Conservation (phyloP, 2,113 vertebrate genomes). For the Nothoprocta pentlandii region DNA sequence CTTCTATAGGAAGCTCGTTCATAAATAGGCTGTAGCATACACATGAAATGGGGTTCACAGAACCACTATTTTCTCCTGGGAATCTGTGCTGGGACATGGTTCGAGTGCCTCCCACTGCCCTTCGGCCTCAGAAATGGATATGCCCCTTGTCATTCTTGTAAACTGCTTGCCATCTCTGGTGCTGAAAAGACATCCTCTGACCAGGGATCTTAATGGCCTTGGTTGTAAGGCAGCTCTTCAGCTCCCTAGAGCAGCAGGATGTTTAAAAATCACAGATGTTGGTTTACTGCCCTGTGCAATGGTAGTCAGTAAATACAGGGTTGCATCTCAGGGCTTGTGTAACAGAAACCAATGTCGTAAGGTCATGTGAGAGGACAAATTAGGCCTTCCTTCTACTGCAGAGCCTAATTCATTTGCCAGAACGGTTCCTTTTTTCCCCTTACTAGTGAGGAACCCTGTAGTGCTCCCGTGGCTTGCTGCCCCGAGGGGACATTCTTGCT, state of each 20-base stretch:
- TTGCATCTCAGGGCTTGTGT: background rate
- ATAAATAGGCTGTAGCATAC: background rate
- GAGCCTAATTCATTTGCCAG: background rate
- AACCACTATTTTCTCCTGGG: background rate
- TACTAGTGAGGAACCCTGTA: accelerated
- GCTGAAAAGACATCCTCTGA: background rate
- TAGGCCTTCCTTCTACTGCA: background rate
- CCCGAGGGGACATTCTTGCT: background rate
- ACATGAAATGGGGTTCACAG: background rate
- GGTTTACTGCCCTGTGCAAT: accelerated
- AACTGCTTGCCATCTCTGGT: background rate
- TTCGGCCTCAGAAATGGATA: background rate
- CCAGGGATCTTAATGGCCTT: background rate
- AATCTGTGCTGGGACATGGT: accelerated
- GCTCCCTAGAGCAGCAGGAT: background rate
- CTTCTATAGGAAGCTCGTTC: background rate
- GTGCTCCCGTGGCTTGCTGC: background rate
- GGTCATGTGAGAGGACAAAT: background rate
- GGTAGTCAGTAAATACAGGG: background rate
- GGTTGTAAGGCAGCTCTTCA: background rate
- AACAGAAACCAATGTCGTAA: background rate
- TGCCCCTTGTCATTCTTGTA: background rate
- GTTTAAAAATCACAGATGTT: background rate
- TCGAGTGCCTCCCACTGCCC: background rate
- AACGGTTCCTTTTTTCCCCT: background rate